Conservation (phyloP, 2,888 invertebrate genomes). For the Acanthosepion lycidas region DNA sequence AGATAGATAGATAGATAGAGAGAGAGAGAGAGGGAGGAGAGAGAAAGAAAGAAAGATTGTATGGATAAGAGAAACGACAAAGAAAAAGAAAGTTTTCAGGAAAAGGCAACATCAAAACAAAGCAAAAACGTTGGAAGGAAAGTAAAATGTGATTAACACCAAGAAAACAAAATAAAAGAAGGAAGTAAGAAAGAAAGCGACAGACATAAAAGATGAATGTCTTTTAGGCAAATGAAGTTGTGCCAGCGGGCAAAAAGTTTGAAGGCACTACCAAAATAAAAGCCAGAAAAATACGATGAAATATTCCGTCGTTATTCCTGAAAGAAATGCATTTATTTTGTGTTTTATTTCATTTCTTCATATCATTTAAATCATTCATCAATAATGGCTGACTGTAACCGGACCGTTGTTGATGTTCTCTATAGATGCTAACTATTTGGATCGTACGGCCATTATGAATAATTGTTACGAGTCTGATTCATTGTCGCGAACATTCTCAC, state of each 20-base stretch:
- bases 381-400: not conserved
- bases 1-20: too few species aligned
- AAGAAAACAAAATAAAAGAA: too few species aligned
- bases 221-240: not conserved
- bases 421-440: not conserved
- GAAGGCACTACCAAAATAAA: not conserved
- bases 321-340: not conserved
- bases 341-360: not conserved
- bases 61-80: too few species aligned
- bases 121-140: too few species aligned
- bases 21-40: too few species aligned
- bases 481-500: not conserved
- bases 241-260: not conserved
- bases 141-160: too few species aligned
- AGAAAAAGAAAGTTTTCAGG: too few species aligned
- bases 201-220: not conserved
- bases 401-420: too few species aligned
- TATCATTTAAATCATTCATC: not conserved
- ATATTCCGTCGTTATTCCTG: not conserved
- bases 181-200: not conserved
- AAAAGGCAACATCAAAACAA: too few species aligned
- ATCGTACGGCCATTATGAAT: not conserved
- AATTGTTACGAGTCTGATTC: not conserved
- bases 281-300: not conserved
- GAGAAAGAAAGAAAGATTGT: too few species aligned